Evolutionary conservation across 1,140 invertebrate species (phyloP).

Genomic region (Lineus longissimus): DNA sequence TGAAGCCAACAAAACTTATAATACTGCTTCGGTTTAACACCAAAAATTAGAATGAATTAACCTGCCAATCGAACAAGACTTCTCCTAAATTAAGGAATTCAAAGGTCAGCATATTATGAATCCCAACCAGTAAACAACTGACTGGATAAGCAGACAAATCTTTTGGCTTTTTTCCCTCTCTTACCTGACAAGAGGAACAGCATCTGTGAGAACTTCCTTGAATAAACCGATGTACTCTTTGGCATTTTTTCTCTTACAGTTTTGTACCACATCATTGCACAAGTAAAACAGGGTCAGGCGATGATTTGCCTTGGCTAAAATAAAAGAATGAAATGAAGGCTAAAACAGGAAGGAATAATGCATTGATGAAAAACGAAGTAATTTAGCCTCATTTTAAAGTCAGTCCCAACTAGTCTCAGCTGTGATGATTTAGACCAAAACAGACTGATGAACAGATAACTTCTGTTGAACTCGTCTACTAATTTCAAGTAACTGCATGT

Average conservation of each 20-base stretch:
- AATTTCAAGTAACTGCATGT: too few species aligned
- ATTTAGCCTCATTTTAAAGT: too few species aligned
- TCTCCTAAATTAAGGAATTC: neutral
- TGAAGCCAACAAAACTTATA: neutral
- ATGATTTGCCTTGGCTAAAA: conserved; percentile 75
- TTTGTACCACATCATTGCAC: conserved; percentile 94
- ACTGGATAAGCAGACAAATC: too few species aligned
- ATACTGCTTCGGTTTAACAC: too few species aligned
- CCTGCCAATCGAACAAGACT: too few species aligned
- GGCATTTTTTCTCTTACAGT: conserved; percentile 81
- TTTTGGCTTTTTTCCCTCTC: too few species aligned
- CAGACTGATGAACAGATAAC: conserved; percentile 1
- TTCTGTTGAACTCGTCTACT: too few species aligned
- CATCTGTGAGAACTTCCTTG: conserved; percentile 83
- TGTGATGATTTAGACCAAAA: conserved; percentile 8
- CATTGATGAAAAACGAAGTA: conserved; percentile 32
- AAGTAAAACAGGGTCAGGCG: conserved; percentile 86
- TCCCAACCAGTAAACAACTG: too few species aligned
- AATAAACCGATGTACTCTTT: conserved; percentile 67
- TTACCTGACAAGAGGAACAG: conserved; percentile 81
- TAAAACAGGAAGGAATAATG: conserved; percentile 14
- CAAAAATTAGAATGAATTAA: too few species aligned
- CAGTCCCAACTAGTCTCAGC: too few species aligned
- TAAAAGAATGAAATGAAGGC: conserved; percentile 25
- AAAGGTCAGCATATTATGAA: too few species aligned